Conservation (phyloP, 37 sponge, comb jelly and placozoan species). For the Cliona cf. orientalis region DNA sequence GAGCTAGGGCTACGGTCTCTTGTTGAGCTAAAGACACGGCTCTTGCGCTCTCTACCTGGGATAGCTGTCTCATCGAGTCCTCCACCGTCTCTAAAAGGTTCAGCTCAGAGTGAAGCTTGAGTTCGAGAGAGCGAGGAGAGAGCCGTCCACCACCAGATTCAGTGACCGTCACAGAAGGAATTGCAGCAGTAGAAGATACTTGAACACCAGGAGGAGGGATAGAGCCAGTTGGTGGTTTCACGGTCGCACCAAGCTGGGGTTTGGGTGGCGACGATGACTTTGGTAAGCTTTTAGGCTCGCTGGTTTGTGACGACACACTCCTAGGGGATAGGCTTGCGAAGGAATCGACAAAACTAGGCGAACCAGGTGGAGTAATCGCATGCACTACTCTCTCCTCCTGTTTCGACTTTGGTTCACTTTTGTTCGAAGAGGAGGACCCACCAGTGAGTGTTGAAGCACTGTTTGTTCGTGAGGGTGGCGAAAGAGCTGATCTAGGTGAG, state of each 20-base stretch:
- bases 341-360: constrained; percentile 38
- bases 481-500: neutral
- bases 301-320: neutral
- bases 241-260: neutral
- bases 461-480: too few species aligned
- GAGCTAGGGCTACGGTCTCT: constrained; percentile 67
- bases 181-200: neutral
- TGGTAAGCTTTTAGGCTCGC: neutral
- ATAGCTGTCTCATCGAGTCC: constrained; percentile 62
- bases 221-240: neutral
- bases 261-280: neutral
- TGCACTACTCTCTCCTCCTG: constrained; percentile 5
- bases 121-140: constrained; percentile 75
- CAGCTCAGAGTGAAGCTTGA: constrained; percentile 66
- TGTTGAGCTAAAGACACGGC: constrained; percentile 61
- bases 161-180: neutral
- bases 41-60: constrained; percentile 47
- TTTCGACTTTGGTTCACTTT: neutral
- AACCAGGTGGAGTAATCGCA: constrained; percentile 51
- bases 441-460: neutral
- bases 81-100: constrained; percentile 60
- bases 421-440: too few species aligned
- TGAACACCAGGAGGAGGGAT: neutral
- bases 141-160: constrained; percentile 12
- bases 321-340: neutral